Base-by-base conservation (phyloP, 2,797 vertebrate genomes). In the Amniataba percoides region DNA sequence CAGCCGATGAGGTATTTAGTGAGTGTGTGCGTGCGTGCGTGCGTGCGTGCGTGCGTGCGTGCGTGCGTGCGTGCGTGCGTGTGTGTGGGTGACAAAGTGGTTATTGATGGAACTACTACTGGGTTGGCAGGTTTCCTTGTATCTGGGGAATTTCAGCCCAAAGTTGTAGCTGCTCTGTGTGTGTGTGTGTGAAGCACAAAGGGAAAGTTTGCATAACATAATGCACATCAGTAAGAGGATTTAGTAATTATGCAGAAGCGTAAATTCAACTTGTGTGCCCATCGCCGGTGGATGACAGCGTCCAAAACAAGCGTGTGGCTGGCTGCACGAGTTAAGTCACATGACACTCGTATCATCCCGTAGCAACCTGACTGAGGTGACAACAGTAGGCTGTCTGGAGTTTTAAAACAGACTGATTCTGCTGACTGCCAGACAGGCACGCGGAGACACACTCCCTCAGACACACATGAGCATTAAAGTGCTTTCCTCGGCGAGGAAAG, bases 401-500 rank as follows among this genome's bases (percentile, higher is more conserved):
- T 69, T 84, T 77, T 77, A 79, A 74, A 80, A 76, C 64, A 60
- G 15, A 53, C 58, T 25, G 69, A 87, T 82, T 89, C 80, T 78
- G 74, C 80, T 78, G 84, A 84, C 73, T 83, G 68, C 13, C 14
- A 68, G 66, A 77, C 16, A 51, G 45, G 53, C 71, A 79, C 36
- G 6, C 80, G 77, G 60, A 58, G 58, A 52, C 60, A 70, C 58
- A 69, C 72, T 68, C 58, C 40, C 34, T 51, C 77, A 82, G 77
- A 71, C 81, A 82, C 67, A 72, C 57, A 70, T 21, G 43, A 27
- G 76, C 74, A 83, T 77, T 87, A 71, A 81, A 84, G 72, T 64
- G 59, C 56, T 83, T 87, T 85, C 81, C 87, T 81, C 65, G 56
- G 70, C 65, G 73, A 86, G 74, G 51, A 83, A 89, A 82, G 82